Percentiles rank a stretch among this genome's conserved stretches.
Evolutionary conservation across 1,140 invertebrate genomes (phyloP).

Genomic region (Drosophila orena): DNA sequence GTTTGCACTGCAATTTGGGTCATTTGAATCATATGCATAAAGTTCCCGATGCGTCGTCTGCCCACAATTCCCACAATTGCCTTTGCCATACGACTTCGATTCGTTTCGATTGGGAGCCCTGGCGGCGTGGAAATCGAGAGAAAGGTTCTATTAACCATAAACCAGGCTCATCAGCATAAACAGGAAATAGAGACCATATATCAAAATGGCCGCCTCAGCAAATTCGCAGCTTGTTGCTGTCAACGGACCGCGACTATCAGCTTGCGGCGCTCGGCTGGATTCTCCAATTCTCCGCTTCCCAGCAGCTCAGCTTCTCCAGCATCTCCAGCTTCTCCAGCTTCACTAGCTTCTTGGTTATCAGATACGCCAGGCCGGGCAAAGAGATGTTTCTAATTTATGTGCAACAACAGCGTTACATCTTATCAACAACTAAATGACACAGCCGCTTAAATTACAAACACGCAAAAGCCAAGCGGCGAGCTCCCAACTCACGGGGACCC

Average conservation of each 20-base stretch:
- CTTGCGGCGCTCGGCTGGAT: conserved; percentile 26
- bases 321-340: background rate
- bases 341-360: conserved; percentile 63
- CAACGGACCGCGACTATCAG: conserved; percentile 31
- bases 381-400: conserved; percentile 75
- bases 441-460: conserved; percentile 77
- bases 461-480: conserved; percentile 46
- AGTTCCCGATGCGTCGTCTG: conserved; percentile 45
- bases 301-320: conserved; percentile 12
- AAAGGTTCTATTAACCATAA: conserved; percentile 49
- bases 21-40: conserved; percentile 79
- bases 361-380: conserved; percentile 63
- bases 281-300: conserved; percentile 15
- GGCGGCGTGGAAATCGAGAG: conserved; percentile 3
- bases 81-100: conserved; percentile 45
- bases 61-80: conserved; percentile 57
- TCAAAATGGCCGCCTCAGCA: conserved; percentile 62
- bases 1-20: conserved; percentile 79
- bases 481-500: conserved; percentile 24
- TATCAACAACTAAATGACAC: conserved; percentile 80
- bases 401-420: conserved; percentile 61
- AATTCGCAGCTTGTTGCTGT: conserved; percentile 75
- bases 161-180: conserved; percentile 62
- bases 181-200: conserved; percentile 78
- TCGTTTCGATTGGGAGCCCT: background rate